phyloP scores from a whole-genome alignment of 2,888 invertebrate species.

The Villa cingulata region DNA sequence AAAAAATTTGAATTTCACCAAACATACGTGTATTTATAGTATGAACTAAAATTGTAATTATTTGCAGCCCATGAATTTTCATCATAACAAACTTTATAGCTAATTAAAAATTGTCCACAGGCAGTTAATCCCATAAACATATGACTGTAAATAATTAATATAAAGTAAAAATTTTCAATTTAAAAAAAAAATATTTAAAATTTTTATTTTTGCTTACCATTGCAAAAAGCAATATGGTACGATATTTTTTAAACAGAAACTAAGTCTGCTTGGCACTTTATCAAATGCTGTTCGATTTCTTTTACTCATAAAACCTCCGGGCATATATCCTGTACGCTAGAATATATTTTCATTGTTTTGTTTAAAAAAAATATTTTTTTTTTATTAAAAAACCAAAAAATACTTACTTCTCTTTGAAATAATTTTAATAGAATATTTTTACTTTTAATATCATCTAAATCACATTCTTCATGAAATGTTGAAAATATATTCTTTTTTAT shows the following conservation, averaged over 20 bases:
- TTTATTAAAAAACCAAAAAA: background rate
- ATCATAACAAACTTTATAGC: conserved; percentile 55
- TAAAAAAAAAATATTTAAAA: no score
- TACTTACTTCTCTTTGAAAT: conserved; percentile 47
- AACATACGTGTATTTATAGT: conserved; percentile 51
- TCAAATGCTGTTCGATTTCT: conserved; percentile 36
- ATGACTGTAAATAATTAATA: conserved; percentile 45
- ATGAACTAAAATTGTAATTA: conserved; percentile 43
- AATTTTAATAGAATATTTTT: conserved; percentile 39
- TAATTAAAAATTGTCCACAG: conserved; percentile 83
- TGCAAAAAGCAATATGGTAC: conserved; percentile 42
- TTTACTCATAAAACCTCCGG: conserved; percentile 36
- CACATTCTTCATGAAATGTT: background rate
- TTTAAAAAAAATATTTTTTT: no score
- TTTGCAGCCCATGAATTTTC: conserved; percentile 38
- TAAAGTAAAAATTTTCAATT: background rate
- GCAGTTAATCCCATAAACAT: conserved; percentile 91
- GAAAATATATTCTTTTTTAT: background rate
- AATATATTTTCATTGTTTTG: conserved; percentile 7
- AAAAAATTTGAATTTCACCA: background rate
- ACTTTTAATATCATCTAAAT: conserved; percentile 14
- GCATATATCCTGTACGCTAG: conserved; percentile 41
- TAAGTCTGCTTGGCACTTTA: conserved; percentile 45
- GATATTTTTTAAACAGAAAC: conserved; percentile 49
- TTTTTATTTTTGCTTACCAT: conserved; percentile 16